Evolutionary conservation across 2,113 vertebrate genomes (phyloP).

Genomic region (Salvelinus alpinus): DNA sequence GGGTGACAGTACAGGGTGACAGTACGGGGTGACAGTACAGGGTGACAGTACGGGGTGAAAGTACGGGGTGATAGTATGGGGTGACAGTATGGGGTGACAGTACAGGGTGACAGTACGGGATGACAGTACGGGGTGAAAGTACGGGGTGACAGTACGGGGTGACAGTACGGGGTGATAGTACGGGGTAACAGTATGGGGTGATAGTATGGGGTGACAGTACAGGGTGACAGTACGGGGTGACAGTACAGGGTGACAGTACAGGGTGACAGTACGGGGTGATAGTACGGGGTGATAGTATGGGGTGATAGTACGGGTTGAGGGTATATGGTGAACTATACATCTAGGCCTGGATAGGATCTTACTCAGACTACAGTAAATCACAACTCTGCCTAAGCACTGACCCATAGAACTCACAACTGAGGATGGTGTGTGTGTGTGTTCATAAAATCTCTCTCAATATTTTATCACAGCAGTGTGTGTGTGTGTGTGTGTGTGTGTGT

Average conservation of each 20-base stretch:
- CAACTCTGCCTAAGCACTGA: constrained; percentile 16
- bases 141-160: too few relatives aligned
- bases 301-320: neutral
- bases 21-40: neutral
- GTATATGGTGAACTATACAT: neutral
- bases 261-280: neutral
- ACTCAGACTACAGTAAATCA: constrained; percentile 10
- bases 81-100: neutral
- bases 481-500: neutral
- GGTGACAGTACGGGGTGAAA: neutral
- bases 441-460: neutral
- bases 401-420: constrained; percentile 18
- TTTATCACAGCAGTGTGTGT: constrained; percentile 10
- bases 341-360: neutral
- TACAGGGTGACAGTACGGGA: neutral
- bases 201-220: neutral
- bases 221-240: neutral
- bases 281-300: neutral
- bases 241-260: neutral
- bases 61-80: neutral
- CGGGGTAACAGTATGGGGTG: neutral
- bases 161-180: neutral
- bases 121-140: neutral
- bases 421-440: neutral
- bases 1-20: neutral